These are phyloP conservation scores for Melospiza melodia DNA, from an alignment of 2,113 vertebrate genomes.

Conservation along the genomic window DNA sequence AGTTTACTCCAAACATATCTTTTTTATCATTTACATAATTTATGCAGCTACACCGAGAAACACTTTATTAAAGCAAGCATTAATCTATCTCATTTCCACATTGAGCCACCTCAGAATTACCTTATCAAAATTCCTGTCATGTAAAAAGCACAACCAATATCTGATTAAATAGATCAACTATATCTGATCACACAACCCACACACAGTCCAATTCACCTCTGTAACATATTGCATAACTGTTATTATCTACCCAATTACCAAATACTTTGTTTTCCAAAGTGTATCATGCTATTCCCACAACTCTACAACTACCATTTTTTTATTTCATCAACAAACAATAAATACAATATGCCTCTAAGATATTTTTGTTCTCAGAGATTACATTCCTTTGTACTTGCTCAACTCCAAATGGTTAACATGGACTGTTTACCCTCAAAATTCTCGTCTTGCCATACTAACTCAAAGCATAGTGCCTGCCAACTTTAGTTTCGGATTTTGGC, in stretches of 20 bases:
- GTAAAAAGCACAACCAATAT: neutral
- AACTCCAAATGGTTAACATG: neutral
- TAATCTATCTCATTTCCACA: neutral
- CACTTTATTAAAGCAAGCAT: neutral
- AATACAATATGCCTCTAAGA: neutral
- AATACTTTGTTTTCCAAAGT: neutral
- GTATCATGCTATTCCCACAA: neutral
- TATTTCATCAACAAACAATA: neutral
- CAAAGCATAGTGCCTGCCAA: neutral
- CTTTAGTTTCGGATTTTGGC: neutral
- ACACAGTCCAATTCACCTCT: neutral
- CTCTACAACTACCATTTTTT: neutral
- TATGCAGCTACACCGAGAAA: neutral
- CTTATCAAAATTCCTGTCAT: neutral
- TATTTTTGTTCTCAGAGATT: neutral
- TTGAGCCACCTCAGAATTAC: neutral
- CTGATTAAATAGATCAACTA: neutral
- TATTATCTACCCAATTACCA: neutral
- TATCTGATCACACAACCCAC: neutral
- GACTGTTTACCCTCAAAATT: neutral
- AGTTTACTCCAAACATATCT: neutral
- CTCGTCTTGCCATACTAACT: neutral
- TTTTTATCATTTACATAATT: neutral
- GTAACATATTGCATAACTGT: neutral
- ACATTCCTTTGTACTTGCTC: neutral